phyloP scores from a whole-genome alignment of 2,797 vertebrate genomes.

The Sebastiscus albofasciatus region DNA sequence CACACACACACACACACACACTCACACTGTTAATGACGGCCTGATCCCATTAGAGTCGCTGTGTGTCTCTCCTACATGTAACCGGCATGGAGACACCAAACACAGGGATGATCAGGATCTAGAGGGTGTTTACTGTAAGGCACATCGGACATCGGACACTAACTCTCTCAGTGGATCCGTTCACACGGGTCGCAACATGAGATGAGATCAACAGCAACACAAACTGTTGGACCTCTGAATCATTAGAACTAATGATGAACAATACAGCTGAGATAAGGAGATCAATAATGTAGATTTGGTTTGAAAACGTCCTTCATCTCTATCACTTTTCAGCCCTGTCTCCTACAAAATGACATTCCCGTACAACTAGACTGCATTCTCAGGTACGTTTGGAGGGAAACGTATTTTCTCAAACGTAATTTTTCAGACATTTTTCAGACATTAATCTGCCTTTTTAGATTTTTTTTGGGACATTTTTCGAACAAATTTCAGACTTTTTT shows the following conservation, averaged over 20 bases:
- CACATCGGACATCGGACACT: background rate
- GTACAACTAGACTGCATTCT: no score
- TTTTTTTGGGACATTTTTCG: background rate
- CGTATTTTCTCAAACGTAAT: no score
- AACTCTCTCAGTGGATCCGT: background rate
- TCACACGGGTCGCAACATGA: background rate
- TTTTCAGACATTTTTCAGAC: no score
- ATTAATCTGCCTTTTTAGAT: no score
- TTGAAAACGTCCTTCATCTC: background rate
- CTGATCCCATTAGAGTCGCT: constrained; percentile 52
- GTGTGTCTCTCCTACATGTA: constrained; percentile 30
- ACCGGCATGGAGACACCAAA: constrained; percentile 26
- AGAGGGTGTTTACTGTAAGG: constrained; percentile 32
- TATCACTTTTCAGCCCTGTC: no score
- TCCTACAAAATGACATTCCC: no score
- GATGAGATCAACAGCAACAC: background rate
- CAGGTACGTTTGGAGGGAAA: no score
- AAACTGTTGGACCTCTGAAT: background rate
- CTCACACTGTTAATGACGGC: background rate
- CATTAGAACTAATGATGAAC: background rate
- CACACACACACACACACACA: background rate
- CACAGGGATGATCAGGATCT: constrained; percentile 41
- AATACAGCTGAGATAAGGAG: background rate
- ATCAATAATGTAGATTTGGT: background rate
- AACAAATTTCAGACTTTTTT: no score